A percentile compares a stretch with the other conserved stretches of the same genome.
phyloP scores from a whole-genome alignment of 1,140 invertebrate species.

The Leptonema lineaticorne region DNA sequence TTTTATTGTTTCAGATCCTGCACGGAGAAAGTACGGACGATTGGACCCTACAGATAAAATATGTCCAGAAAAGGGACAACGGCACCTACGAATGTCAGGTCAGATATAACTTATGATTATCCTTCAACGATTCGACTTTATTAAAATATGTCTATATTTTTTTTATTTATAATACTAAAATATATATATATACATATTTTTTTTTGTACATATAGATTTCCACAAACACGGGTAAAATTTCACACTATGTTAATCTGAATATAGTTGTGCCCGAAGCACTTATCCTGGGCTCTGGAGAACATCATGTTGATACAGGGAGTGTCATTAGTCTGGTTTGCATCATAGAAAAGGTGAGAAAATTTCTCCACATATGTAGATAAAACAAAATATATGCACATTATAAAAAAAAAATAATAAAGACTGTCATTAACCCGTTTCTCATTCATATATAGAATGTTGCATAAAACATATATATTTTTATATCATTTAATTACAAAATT shows the following conservation, averaged over 20 bases:
- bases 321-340: conserved; percentile 88
- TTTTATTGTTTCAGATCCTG: conserved; percentile 50
- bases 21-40: conserved; percentile 62
- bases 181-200: no score
- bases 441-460: no score
- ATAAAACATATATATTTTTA: no score
- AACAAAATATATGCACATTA: no score
- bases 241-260: conserved; percentile 83
- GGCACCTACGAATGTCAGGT: conserved; percentile 96
- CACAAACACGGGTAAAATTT: conserved; percentile 77
- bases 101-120: conserved; percentile 45
- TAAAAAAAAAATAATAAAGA: no score
- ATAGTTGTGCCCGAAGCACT: conserved; percentile 85
- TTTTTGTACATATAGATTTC: no score
- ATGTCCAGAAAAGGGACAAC: conserved; percentile 86
- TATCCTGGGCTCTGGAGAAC: conserved; percentile 82
- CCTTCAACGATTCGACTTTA: background rate
- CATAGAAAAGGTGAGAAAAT: conserved; percentile 76
- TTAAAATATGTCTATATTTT: conserved; percentile 44
- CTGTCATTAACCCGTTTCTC: no score
- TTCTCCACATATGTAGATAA: no score
- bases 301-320: conserved; percentile 86
- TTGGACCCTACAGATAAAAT: conserved; percentile 94
- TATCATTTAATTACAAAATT: no score
- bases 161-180: background rate